Percentiles rank a stretch among this genome's conserved stretches.
These are phyloP conservation scores for Conopomorpha cramerella DNA, from an alignment of 1,140 invertebrate genomes.

Conservation along the genomic window DNA sequence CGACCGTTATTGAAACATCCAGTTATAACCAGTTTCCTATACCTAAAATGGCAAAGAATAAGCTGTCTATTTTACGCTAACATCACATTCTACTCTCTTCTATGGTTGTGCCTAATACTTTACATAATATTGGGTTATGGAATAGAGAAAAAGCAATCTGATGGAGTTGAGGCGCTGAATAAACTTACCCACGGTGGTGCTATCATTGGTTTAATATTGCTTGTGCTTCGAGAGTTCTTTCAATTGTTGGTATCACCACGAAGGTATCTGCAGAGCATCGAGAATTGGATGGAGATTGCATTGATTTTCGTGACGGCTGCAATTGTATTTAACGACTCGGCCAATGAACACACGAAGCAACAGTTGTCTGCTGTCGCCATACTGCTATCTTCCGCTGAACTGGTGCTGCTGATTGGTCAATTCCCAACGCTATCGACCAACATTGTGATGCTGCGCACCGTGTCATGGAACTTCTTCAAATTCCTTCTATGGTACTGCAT, in stretches of 20 bases:
- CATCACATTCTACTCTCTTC: slow-evolving; percentile 71
- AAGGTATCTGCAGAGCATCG: slow-evolving; percentile 67
- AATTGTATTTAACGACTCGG: slow-evolving; percentile 57
- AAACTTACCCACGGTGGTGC: slow-evolving; percentile 46
- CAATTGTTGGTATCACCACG: slow-evolving; percentile 69
- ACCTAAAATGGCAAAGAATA: slow-evolving; percentile 81
- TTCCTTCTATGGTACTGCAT: slow-evolving; percentile 79
- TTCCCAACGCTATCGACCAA: slow-evolving; percentile 76
- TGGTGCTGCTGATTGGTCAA: slow-evolving; percentile 76
- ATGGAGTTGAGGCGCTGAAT: slow-evolving; percentile 28
- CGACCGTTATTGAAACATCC: slow-evolving; percentile 77
- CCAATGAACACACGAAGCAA: slow-evolving; percentile 53
- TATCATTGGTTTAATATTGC: slow-evolving; percentile 58
- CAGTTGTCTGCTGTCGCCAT: slow-evolving; percentile 69
- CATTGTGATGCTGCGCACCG: slow-evolving; percentile 78
- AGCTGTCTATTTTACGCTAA: slow-evolving; percentile 74
- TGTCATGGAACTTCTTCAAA: slow-evolving; percentile 78
- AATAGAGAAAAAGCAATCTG: slow-evolving; percentile 36
- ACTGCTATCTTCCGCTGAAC: slow-evolving; percentile 73
- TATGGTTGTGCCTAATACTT: slow-evolving; percentile 68
- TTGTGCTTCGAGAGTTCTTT: slow-evolving; percentile 69
- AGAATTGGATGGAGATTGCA: slow-evolving; percentile 73
- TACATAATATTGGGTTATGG: slow-evolving; percentile 68
- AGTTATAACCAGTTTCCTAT: slow-evolving; percentile 76
- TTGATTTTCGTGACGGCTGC: slow-evolving; percentile 65